phyloP scores from a whole-genome alignment of 1,140 invertebrate species.

The Psix sp. region DNA sequence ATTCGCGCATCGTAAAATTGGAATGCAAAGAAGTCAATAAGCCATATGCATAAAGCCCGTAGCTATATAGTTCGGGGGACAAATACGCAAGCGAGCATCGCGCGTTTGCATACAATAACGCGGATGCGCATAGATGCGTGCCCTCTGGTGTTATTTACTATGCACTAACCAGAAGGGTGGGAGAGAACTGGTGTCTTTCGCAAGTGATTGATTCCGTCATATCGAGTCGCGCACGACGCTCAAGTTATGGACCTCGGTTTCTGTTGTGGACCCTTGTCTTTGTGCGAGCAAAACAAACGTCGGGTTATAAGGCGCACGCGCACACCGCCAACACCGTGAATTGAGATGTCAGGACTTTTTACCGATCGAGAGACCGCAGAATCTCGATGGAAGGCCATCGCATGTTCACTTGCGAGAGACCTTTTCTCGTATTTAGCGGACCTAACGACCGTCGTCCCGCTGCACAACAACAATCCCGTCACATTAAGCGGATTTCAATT shows the following conservation, averaged over 20 bases:
- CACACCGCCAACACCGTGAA: slow-evolving; percentile 22
- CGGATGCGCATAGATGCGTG: slow-evolving; percentile 33
- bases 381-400: slow-evolving; percentile 49
- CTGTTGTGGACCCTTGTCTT: too few relatives aligned
- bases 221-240: too few relatives aligned
- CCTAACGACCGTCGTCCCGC: slow-evolving; percentile 23
- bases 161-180: slow-evolving; percentile 19
- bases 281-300: slow-evolving; percentile 6
- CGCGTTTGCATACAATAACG: slow-evolving; percentile 41
- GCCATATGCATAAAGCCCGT: slow-evolving; percentile 12
- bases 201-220: slow-evolving; percentile 37
- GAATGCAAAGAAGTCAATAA: slow-evolving; percentile 29
- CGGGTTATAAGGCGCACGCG: slow-evolving; percentile 17
- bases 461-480: slow-evolving; percentile 20
- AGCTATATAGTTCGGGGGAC: slow-evolving; percentile 1
- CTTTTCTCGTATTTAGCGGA: slow-evolving; percentile 49
- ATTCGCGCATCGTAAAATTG: slow-evolving; percentile 12
- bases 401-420: slow-evolving; percentile 31
- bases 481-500: slow-evolving; percentile 44
- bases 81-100: slow-evolving; percentile 19
- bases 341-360: slow-evolving; percentile 50
- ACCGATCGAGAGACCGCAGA: slow-evolving; percentile 32
- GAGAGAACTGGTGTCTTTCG: slow-evolving; percentile 2
- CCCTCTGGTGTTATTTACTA: slow-evolving; percentile 38
- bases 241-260: too few relatives aligned